Base-by-base conservation (phyloP, 1,140 invertebrate species). In the Mycetomoellerius zeteki region DNA sequence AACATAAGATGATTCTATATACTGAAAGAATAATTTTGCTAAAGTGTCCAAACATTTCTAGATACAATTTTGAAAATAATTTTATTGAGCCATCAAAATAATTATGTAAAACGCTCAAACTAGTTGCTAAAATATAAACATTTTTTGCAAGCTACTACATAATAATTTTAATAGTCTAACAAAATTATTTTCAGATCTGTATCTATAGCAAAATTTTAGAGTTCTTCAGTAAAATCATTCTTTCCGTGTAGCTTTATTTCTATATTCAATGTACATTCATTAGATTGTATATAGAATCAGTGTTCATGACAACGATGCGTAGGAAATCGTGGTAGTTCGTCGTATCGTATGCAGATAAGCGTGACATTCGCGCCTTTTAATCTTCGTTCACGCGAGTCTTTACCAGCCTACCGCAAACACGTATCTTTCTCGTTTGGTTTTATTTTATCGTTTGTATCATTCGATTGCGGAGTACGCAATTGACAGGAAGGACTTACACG, bases 401-500 rank as follows among this genome's bases (percentile, higher is more conserved):
- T 43, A 5, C 27, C 8, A 14, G 47, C n/a, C 76, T 67, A 54
- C 64, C 47, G 47, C 21, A 37, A 37, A 43, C 62, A 43, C 43
- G 16, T 43, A 21, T 7, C 52, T 60, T 47, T 19, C 47, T 7
- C 7, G 19, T 7, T n/a, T 47, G 21, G 52, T 12, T 58, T 21
- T 30, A n/a, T 27, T 47, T 47, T 73, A 82, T 60, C 43, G 19
- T 72, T 2, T 56, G 21, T 78, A 56, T 30, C 21, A 16, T 56
- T 30, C 8, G 27, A 60, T 73, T 73, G 37, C 50, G 19, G 14
- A n/a, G 21, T 8, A 14, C 10, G 24, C 37, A 8, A 2, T 47
- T 60, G 80, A 84, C 69, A 30, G 14, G 37, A 82, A 60, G 14
- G 50, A 75, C 24, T n/a, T 84, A 62, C 50, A 27, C 10, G 78